These are phyloP conservation scores for Dicerorhinus sumatrensis DNA, from an alignment of 2,113 vertebrate species.

Conservation along the genomic window DNA sequence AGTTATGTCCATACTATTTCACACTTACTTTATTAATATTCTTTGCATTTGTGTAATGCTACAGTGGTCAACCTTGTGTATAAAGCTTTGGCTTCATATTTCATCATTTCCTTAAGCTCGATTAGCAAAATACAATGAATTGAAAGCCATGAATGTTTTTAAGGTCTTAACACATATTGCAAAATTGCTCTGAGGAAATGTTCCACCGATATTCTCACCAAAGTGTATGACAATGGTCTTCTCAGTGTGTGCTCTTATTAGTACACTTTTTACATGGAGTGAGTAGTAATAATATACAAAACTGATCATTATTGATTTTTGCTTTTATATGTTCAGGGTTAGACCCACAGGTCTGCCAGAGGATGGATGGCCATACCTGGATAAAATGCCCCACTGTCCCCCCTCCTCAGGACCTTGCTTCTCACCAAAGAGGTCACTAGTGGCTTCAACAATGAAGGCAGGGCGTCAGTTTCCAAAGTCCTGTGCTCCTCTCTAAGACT, in stretches of 20 bases:
- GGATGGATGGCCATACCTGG: neutral
- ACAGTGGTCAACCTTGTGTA: neutral
- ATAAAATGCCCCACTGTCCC: rapidly evolving
- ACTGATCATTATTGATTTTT: rapidly evolving
- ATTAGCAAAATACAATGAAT: neutral
- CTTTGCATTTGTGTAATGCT: neutral
- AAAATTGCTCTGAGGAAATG: neutral
- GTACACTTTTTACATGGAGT: too few relatives aligned
- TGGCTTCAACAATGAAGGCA: neutral
- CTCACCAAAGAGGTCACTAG: neutral
- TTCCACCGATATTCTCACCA: neutral
- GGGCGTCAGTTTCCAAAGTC: neutral
- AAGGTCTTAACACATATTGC: too few relatives aligned
- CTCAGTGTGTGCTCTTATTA: too few relatives aligned
- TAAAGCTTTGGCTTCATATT: neutral
- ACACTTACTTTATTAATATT: too few relatives aligned
- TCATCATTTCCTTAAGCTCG: neutral
- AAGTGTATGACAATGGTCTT: too few relatives aligned
- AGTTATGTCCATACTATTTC: neutral
- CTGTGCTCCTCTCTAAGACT: too few relatives aligned
- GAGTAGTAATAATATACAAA: too few relatives aligned
- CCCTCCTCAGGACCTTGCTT: rapidly evolving
- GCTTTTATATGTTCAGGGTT: neutral
- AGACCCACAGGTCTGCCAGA: too few relatives aligned
- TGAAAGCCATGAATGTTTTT: neutral